Percentiles rank a stretch among this genome's conserved stretches.
Evolutionary conservation across 2,113 vertebrate genomes (phyloP).

Genomic region (Lethenteron camtschaticum): DNA sequence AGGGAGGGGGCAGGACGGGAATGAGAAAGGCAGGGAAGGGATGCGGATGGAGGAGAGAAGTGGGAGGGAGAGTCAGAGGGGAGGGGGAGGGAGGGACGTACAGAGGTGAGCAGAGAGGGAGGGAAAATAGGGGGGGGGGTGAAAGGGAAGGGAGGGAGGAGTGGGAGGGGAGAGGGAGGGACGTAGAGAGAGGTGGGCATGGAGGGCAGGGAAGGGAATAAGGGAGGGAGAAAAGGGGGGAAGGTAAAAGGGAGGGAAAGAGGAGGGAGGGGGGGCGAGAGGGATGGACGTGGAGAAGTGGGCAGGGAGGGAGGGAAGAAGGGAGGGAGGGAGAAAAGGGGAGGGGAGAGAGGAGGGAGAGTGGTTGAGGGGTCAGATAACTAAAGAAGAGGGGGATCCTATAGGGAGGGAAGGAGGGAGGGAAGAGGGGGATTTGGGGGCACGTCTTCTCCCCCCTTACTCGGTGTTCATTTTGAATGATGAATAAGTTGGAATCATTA

Average conservation of each 20-base stretch:
- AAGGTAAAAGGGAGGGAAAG: rapidly evolving
- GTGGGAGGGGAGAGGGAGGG: constrained; percentile 11
- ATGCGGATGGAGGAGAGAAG: not conserved
- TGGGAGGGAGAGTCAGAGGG: constrained; percentile 3
- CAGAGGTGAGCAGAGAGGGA: not conserved
- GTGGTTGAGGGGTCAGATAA: not conserved
- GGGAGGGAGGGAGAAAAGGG: constrained; percentile 8
- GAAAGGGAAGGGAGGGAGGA: not conserved
- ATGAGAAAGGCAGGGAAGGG: not conserved
- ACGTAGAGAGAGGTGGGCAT: constrained; percentile 11
- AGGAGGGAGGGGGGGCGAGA: not conserved
- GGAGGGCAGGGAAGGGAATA: not conserved
- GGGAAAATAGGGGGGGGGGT: not conserved
- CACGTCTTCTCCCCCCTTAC: constrained; percentile 9
- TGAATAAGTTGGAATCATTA: constrained; percentile 6
- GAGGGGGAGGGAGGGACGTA: not conserved
- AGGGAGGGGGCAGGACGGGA: not conserved
- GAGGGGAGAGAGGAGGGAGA: not conserved
- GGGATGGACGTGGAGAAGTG: constrained; percentile 8
- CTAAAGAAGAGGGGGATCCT: too few species aligned
- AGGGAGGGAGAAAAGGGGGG: rapidly evolving
- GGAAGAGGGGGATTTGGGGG: not conserved
- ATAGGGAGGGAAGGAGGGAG: not conserved
- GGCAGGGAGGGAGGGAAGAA: constrained; percentile 14
- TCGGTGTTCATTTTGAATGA: constrained; percentile 6